Base-by-base conservation (phyloP, 2,797 vertebrate genomes). In the Echeneis naucrates region DNA sequence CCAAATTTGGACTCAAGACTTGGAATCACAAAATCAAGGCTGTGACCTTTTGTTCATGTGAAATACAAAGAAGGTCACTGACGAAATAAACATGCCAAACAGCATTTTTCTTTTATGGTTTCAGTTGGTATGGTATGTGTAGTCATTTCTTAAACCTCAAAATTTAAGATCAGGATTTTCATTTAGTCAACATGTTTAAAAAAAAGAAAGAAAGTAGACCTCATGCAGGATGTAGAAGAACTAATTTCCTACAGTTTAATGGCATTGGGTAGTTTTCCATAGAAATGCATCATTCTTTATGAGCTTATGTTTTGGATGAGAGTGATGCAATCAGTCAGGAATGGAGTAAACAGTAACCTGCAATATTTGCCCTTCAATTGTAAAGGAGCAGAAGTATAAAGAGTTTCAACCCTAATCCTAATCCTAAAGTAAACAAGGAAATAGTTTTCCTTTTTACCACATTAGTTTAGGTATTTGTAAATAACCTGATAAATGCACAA, bases 1-100 rank as follows among this genome's bases (percentile, higher is more conserved):
- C 8, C 2, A n/a, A 54, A 33, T 21, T n/a, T 33, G 4, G 52
- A 32, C 30, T 44, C 8, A 44, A n/a, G 1, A 5, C n/a, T 11
- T 37, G n/a, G n/a, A n/a, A n/a, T n/a, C n/a, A n/a, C n/a, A n/a
- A n/a, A n/a, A n/a, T n/a, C n/a, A n/a, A n/a, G n/a, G n/a, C n/a
- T n/a, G n/a, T n/a, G n/a, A n/a, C n/a, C n/a, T n/a, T n/a, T n/a
- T n/a, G n/a, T n/a, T n/a, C n/a, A n/a, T n/a, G n/a, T n/a, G n/a
- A 21, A 62, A 62, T 37, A 19, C 48, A 21, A 53, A 61, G 11
- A 38, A 38, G 33, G 44, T 58, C 32, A 35, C 11, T 58, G 11
- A 13, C 8, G 45, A 7, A 19, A 45, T 32, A 58, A 4, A 55
- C 9, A 68, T 47, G 45, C 24, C 21, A 48, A 19, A 35, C 33